These are phyloP conservation scores for Oreochromis spilurus DNA, from an alignment of 2,113 vertebrate species.

Conservation along the genomic window DNA sequence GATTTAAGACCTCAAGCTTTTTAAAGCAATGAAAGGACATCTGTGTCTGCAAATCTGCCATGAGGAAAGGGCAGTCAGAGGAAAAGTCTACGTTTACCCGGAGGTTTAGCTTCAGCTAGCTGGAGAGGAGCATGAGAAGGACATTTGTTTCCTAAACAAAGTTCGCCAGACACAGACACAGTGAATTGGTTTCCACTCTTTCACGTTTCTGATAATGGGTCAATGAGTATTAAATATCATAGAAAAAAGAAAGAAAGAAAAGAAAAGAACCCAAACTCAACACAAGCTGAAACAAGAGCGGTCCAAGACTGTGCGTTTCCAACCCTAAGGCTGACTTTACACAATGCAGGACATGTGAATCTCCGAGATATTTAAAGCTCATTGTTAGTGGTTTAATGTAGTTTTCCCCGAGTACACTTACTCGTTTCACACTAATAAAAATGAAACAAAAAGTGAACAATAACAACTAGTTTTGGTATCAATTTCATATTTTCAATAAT, in stretches of 20 bases:
- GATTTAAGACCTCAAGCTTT: neutral
- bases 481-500: neutral
- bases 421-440: neutral
- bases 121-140: neutral
- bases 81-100: neutral
- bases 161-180: neutral
- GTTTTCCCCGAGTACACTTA: neutral
- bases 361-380: neutral
- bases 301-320: neutral
- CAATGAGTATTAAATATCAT: neutral
- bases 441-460: neutral
- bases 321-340: neutral
- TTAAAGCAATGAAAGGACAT: neutral
- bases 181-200: neutral
- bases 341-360: neutral
- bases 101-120: neutral
- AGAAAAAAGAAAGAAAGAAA: accelerated
- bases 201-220: neutral
- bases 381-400: neutral
- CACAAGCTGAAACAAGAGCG: neutral
- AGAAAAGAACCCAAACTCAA: neutral
- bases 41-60: neutral
- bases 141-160: neutral
- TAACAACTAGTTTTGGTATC: neutral
- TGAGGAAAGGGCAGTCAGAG: neutral